A percentile compares a stretch with the other conserved stretches of the same genome.
Evolutionary conservation across 2,113 vertebrate species (phyloP).

Genomic region (Rhodinocichla rosea): DNA sequence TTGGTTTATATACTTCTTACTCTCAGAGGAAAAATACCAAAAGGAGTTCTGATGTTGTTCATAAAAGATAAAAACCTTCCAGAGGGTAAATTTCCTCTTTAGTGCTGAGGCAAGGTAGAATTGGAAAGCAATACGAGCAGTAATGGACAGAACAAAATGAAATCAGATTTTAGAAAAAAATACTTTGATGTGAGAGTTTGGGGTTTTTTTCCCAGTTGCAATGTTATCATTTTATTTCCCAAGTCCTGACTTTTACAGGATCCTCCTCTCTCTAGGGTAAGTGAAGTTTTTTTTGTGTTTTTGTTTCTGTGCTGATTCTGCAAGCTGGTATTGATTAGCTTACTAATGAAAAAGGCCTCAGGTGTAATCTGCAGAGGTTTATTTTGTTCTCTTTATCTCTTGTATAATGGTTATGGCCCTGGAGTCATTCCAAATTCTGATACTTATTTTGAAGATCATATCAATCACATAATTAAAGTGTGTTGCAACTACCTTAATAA

Average conservation of each 20-base stretch:
- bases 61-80: conserved; percentile 52
- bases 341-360: not conserved
- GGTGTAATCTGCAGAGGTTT: not conserved
- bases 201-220: not conserved
- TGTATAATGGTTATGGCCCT: not conserved
- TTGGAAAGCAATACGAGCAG: conserved; percentile 17
- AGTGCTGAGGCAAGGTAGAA: conserved; percentile 30
- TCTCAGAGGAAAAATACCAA: conserved; percentile 54
- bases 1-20: conserved; percentile 52
- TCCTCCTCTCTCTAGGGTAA: not conserved
- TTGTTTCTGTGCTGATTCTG: not conserved
- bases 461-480: not conserved
- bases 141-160: conserved; percentile 38
- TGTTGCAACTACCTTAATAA: not conserved
- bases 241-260: not conserved
- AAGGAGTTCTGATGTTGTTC: conserved; percentile 43
- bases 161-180: conserved; percentile 25
- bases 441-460: not conserved
- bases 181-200: not conserved
- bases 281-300: not conserved
- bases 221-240: not conserved
- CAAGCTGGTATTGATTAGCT: not conserved
- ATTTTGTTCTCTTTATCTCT: not conserved
- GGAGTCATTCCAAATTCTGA: conserved; percentile 6
- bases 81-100: conserved; percentile 54